Base-by-base conservation (phyloP, 30 jellyfish, hydroid and myxozoan genomes). In the Aurelia coerulea region DNA sequence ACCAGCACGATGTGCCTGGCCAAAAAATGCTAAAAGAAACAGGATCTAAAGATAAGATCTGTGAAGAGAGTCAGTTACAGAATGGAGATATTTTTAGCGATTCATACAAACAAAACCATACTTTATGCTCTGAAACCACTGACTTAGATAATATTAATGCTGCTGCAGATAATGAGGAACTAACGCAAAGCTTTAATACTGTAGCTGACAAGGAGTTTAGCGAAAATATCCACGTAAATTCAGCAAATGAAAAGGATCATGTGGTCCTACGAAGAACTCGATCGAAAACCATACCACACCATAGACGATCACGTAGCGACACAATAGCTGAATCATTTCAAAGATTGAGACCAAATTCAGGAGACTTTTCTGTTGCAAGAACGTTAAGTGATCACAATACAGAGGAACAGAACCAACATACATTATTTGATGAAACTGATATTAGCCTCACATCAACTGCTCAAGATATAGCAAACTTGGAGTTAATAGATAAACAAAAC, bases 231-330 rank as follows among this genome's bases (percentile, higher is more conserved):
- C 10, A 62, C 3, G 65, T 37, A 1, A 83, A 32, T 10, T 69
- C 54, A 16, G 71, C 39, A 0, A 53, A 18, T 37, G 9, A 10
- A 15, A 34, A 2, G 10, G 80, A 83, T 2, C 18, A 41, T 62
- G 85, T 59, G 17, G 70, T 54, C 33, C 50, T n/a, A 12, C 85
- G 86, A 11, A 35, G 68, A 39, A 62, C 74, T 19, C 31, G 74
- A 17, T 68, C 86, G 4, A 29, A 31, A 19, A 13, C 70, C 23
- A 1, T 33, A 5, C 72, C 35, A 17, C 74, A 31, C 51, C 92
- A 83, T 39, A 63, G 92, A 19, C 85, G 92, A 72, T 83, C 92
- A 2, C 59, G 56, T 37, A 83, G 92, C 72, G 92, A 83, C 72
- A 83, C 86, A 19, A 75, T 83, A 17, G 84, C 92, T 2, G 92